A percentile compares a stretch with the other conserved stretches of the same genome.
These are phyloP conservation scores for Barbus barbus DNA, from an alignment of 2,113 vertebrate species.

Conservation along the genomic window DNA sequence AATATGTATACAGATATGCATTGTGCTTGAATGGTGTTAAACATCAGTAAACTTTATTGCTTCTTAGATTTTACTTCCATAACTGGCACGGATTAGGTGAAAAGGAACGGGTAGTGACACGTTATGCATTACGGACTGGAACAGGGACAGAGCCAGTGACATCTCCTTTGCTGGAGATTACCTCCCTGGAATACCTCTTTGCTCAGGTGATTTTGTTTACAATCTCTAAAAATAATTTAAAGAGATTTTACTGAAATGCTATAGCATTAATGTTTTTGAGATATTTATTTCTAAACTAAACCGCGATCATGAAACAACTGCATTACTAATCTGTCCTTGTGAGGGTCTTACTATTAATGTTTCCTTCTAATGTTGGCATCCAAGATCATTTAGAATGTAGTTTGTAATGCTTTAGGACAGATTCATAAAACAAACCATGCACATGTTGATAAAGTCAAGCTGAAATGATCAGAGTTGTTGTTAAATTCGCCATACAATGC, in stretches of 20 bases:
- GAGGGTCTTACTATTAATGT: too few species aligned
- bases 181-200: conserved; percentile 88
- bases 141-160: conserved; percentile 59
- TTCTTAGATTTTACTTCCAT: conserved; percentile 86
- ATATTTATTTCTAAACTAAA: background rate
- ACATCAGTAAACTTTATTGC: background rate
- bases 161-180: conserved; percentile 78
- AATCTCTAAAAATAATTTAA: background rate
- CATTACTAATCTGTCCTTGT: too few species aligned
- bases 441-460: background rate
- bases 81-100: conserved; percentile 88
- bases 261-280: background rate
- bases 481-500: background rate
- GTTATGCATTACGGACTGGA: conserved; percentile 65
- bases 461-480: background rate
- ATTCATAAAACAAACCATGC: background rate
- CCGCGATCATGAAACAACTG: background rate
- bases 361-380: too few species aligned
- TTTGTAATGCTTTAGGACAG: too few species aligned
- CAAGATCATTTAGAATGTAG: too few species aligned
- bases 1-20: background rate
- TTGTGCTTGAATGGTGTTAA: background rate
- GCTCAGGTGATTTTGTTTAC: conserved; percentile 80
- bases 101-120: conserved; percentile 76
- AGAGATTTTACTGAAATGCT: background rate